Evolutionary conservation across 2,888 invertebrate species (phyloP), one percentile per base, ranked within the genome.

Genomic region (Agapostemon virescens): DNA sequence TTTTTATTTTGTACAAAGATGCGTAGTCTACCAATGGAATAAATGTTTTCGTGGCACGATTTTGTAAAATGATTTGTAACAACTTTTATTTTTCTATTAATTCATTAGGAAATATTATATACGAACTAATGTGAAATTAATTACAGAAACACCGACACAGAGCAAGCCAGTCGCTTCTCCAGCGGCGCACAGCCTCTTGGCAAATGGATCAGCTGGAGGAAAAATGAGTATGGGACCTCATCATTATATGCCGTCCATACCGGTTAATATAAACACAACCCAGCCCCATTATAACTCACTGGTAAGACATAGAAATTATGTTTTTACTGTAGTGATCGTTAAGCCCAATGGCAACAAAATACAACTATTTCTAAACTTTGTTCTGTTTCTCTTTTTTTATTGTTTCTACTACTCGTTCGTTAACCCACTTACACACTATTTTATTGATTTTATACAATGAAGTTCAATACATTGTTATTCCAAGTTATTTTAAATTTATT

Each of bases 141-240:
- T 83, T 85, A 38, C 82, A 92, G 93, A 92, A 89, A 91, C 93
- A 69, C 92, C 92, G 64, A 90, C 90, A 71, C 92, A 90, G 87
- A 92, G 87, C 84, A 96, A 96, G 91, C 97, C 97, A 66, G 94
- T 95, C 23, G 96, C 96, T 5, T 94, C 96, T 5, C 97, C 97
- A 26, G 97, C 97, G 40, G 95, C 97, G 30, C 97, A 97, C 93
- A 96, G 97, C 38, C 94, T 97, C 67, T 94, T 97, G 79, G 95
- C 96, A 87, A 96, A 95, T 88, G 95, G 95, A 83, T 93, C 94
- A 64, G 91, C 94, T 15, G 93, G 93, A 84, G 95, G 95, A 36
- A 95, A 95, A 90, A 94, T 95, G 88, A 95, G 95, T 78, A 95
- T 96, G 95, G 95, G 95, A 83, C 93, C 95, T 77, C 96, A 96